phyloP scores from a whole-genome alignment of 2,113 vertebrate genomes.

The Xenopus tropicalis region UCB_Xtro_10.0 CM004451.2:37561501-37562000 shows the following conservation, averaged over 20 bases:
- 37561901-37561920: too few species aligned
- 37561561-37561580: constrained; percentile 40
- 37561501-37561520: constrained; percentile 36
- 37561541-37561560: constrained; percentile 37
- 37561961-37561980: too few species aligned
- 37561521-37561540: constrained; percentile 30
- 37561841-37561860: too few species aligned
- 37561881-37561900: too few species aligned
- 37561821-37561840: too few species aligned
- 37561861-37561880: too few species aligned
- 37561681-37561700: not conserved
- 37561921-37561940: too few species aligned
- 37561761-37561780: not conserved
- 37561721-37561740: not conserved
- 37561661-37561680: not conserved
- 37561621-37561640: constrained; percentile 15
- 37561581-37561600: constrained; percentile 33
- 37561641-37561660: not conserved
- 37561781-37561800: too few species aligned
- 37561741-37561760: not conserved
- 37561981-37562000: too few species aligned
- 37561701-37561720: not conserved
- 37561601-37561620: constrained; percentile 28
- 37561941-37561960: too few species aligned
- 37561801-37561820: too few species aligned